Evolutionary conservation across 1,140 invertebrate genomes (phyloP).

Genomic region (Paralvinella palmiformis): DNA sequence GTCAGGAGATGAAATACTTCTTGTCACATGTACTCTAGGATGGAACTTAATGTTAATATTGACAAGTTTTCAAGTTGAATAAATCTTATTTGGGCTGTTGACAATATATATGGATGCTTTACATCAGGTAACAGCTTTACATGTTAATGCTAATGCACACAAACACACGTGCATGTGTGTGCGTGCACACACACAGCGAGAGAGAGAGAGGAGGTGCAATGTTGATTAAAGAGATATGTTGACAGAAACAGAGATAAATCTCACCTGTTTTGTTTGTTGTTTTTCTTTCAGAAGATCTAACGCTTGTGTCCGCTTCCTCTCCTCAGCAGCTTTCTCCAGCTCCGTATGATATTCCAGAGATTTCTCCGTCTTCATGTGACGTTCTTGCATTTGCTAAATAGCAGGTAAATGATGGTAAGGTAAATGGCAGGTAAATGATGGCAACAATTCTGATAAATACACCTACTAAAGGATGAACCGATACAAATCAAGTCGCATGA

Average conservation of each 20-base stretch:
- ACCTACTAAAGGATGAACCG: no score
- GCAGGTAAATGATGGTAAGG: not conserved
- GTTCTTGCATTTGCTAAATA: not conserved
- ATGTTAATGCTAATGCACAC: not conserved
- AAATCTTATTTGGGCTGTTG: not conserved
- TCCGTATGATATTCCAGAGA: slow-evolving; percentile 13
- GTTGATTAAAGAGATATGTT: not conserved
- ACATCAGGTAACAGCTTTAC: not conserved
- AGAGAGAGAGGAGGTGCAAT: not conserved
- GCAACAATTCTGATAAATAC: no score
- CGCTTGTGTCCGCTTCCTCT: slow-evolving; percentile 23
- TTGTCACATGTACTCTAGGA: not conserved
- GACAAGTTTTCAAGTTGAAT: not conserved
- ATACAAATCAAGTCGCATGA: no score
- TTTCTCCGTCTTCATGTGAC: slow-evolving; percentile 1
- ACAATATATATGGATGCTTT: slow-evolving; percentile 5
- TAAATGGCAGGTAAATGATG: not conserved
- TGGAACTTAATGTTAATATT: not conserved
- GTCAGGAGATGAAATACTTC: not conserved
- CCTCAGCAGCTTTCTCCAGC: slow-evolving; percentile 23
- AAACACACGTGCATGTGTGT: not conserved
- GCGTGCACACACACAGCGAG: not conserved
- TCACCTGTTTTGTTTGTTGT: slow-evolving; percentile 30
- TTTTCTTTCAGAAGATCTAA: slow-evolving; percentile 30
- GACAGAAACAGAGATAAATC: not conserved